Base-by-base conservation (phyloP, 2,888 invertebrate genomes). In the Eurois occulta region DNA sequence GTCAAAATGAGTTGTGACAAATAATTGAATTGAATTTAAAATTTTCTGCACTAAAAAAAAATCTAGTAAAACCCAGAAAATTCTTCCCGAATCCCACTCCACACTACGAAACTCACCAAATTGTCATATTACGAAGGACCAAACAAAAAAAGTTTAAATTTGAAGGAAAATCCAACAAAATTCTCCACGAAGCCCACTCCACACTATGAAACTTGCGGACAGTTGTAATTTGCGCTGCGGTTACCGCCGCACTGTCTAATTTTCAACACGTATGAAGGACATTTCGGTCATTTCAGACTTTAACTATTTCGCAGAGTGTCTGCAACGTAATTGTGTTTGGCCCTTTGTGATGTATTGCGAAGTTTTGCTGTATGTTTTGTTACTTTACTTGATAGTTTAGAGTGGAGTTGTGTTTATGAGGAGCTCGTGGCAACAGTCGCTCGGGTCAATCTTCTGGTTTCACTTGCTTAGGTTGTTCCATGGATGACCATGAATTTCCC, bases 261-360 rank as follows among this genome's bases (percentile, higher is more conserved):
- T 88, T 88, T 83, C 87, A 87, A 86, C 87, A 83, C 89, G 81
- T 87, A 84, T 88, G 84, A 87, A 70, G 83, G 86, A 88, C 89
- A 84, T 80, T 87, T 86, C 55, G 83, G 83, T 87, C 89, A 84
- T 80, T 87, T 86, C 48, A 81, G 83, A 88, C 81, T 88, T 87
- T 87, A 79, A 80, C 89, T 83, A 87, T 88, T 88, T 87, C 77
- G 74, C 65, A 77, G 71, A 81, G 73, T 81, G 83, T 77, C 81
- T 87, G 81, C 73, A 38, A 79, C 77, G 72, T 85, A 81, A 88
- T 88, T 88, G 80, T 78, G 83, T 88, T 86, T 77, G 60, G 71
- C 52, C 81, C 43, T 83, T 83, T 78, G 78, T 88, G 85, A 84
- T 83, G 74, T 85, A 81, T 81, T 46, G 69, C 38, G 65, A 66